Conservation (phyloP, 1,140 invertebrate species). For the Zaprionus nigranus region DNA sequence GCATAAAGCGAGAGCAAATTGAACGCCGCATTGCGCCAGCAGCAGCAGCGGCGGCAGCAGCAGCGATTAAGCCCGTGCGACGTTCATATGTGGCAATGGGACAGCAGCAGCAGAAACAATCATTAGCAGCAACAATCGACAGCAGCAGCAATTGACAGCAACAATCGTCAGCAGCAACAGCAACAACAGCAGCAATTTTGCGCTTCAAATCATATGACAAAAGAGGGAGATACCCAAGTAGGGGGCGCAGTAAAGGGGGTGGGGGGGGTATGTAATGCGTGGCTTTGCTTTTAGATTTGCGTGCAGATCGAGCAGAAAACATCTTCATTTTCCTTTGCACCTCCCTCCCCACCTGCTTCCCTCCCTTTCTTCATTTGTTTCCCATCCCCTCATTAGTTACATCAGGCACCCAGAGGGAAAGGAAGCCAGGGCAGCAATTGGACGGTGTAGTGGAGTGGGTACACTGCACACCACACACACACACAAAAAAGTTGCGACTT, state of each 20-base stretch:
- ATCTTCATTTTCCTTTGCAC: neutral
- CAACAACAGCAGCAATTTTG: constrained; percentile 53
- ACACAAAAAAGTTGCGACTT: neutral
- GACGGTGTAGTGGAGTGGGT: neutral
- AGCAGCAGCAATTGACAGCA: constrained; percentile 16
- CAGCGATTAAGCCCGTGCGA: constrained; percentile 18
- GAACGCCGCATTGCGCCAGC: constrained; percentile 19
- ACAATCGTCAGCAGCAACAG: constrained; percentile 24
- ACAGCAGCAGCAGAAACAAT: constrained; percentile 37
- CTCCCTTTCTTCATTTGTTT: neutral
- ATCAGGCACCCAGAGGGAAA: constrained; percentile 4
- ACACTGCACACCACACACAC: constrained; percentile 5
- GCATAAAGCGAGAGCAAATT: constrained; percentile 6
- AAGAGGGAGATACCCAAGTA: neutral
- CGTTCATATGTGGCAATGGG: constrained; percentile 60
- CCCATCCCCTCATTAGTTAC: neutral
- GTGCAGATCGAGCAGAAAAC: constrained; percentile 25
- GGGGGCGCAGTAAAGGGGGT: neutral
- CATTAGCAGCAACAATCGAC: neutral
- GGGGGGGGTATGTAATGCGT: neutral
- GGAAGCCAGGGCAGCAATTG: no score
- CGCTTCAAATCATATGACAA: constrained; percentile 69
- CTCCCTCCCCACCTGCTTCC: neutral
- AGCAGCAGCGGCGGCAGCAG: neutral
- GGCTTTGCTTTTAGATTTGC: constrained; percentile 28